Percentiles rank a stretch among this genome's conserved stretches.
Conservation (phyloP, 2,797 vertebrate genomes). For the Protonibea diacanthus region DNA sequence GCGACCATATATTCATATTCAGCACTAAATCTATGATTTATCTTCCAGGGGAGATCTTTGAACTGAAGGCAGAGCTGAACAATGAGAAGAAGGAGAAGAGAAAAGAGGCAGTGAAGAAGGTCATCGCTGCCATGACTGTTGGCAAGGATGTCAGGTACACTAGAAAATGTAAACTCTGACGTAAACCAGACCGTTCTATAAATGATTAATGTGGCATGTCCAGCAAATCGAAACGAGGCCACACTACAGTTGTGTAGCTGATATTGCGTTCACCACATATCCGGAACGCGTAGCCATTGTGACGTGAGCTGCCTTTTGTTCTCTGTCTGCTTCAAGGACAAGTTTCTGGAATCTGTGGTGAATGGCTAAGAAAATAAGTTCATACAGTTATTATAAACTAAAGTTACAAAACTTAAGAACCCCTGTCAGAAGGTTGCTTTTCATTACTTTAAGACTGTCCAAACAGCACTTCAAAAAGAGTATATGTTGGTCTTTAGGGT, state of each 20-base stretch:
- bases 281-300: no score
- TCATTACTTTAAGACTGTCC: no score
- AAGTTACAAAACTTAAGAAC: no score
- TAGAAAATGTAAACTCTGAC: neutral
- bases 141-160: constrained; percentile 99
- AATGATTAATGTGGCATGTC: neutral
- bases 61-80: constrained; percentile 98
- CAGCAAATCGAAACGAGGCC: neutral
- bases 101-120: constrained; percentile 99
- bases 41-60: constrained; percentile 96
- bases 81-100: constrained; percentile 99
- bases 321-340: no score
- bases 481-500: neutral
- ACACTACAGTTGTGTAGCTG: neutral
- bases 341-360: no score
- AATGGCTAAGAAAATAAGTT: no score
- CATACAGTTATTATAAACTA: no score
- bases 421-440: no score
- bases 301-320: no score
- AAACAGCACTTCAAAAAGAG: neutral
- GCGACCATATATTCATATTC: neutral
- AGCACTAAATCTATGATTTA: neutral
- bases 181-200: neutral
- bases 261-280: neutral
- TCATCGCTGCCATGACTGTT: constrained; percentile 99